Evolutionary conservation across 2,888 invertebrate species (phyloP), one percentile per base, ranked within the genome.

Genomic region (Dicycla oo): DNA sequence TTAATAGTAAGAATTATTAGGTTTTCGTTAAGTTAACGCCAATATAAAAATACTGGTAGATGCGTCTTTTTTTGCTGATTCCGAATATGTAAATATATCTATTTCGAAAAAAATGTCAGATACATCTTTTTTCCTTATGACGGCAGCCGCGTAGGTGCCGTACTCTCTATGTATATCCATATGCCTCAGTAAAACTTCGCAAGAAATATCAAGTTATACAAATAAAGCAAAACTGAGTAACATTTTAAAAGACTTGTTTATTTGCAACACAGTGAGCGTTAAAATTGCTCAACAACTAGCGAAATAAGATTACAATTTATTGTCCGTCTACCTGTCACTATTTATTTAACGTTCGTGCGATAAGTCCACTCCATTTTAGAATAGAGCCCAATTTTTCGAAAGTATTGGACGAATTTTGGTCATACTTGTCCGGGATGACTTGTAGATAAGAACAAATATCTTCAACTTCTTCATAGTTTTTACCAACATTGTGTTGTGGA

Each of bases 221-320:
- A 63, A 77, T 65, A 68, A 57, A 69, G 54, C 65, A 69, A 64
- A 26, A 65, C 58, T 43, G n/a, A 53, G 54, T 73, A 63, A 73
- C 57, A 73, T 73, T 81, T 78, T 51, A 73, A 73, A 66, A 58
- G 47, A 49, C 69, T 66, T 20, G 65, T 45, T 69, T 74, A 30
- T 66, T 82, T 66, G 79, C 80, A 74, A 80, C 81, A 72, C 6
- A 63, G 65, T 78, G 74, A 82, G 43, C 69, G 74, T 56, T 61
- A 30, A 65, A 60, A 67, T 80, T 74, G 40, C 79, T 66, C 66
- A 80, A 80, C 57, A 72, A 45, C 63, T 45, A 69, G 45, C 47
- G 69, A 69, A 80, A 78, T 82, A 74, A 74, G 79, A 80, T 69
- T 82, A 62, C 47, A 64, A 26, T n/a, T n/a, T n/a, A n/a, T n/a